A percentile compares a stretch with the other conserved stretches of the same genome.
Conservation (phyloP, 2,113 vertebrate species). For the Cavia porcellus region DNA sequence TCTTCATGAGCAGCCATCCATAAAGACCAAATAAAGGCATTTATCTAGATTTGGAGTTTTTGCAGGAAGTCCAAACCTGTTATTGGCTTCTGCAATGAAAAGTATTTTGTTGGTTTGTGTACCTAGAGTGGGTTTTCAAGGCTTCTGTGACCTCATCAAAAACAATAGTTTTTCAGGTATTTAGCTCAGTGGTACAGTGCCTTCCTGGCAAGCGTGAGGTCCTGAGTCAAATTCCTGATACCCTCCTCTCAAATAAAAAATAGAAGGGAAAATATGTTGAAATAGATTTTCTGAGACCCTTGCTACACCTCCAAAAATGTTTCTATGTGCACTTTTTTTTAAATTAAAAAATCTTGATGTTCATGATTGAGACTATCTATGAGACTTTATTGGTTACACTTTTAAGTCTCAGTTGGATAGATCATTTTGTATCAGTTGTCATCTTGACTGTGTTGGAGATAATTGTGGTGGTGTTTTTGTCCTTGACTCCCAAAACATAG, state of each 20-base stretch:
- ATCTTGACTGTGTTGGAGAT: too few relatives aligned
- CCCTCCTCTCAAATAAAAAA: too few relatives aligned
- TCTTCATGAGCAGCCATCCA: not conserved
- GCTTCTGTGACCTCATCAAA: not conserved
- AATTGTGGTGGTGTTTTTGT: not conserved
- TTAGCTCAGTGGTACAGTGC: too few relatives aligned
- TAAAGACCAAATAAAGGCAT: not conserved
- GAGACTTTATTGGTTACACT: too few relatives aligned
- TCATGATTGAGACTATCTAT: too few relatives aligned
- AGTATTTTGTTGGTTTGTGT: not conserved
- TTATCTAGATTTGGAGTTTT: fast-evolving
- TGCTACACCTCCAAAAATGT: not conserved
- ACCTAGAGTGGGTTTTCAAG: not conserved
- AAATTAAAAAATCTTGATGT: too few relatives aligned
- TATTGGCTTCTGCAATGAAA: not conserved
- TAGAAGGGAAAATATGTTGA: not conserved
- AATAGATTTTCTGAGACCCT: not conserved
- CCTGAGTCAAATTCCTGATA: not conserved
- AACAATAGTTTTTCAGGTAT: not conserved
- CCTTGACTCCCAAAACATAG: too few relatives aligned
- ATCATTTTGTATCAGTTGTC: too few relatives aligned
- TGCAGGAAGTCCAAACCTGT: not conserved
- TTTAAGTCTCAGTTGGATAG: too few relatives aligned
- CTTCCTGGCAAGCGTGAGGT: too few relatives aligned
- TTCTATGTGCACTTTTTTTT: not conserved